Evolutionary conservation across 2,888 invertebrate species (phyloP), one percentile per base, ranked within the genome.

Genomic region (Lepidochitona cinerea): DNA sequence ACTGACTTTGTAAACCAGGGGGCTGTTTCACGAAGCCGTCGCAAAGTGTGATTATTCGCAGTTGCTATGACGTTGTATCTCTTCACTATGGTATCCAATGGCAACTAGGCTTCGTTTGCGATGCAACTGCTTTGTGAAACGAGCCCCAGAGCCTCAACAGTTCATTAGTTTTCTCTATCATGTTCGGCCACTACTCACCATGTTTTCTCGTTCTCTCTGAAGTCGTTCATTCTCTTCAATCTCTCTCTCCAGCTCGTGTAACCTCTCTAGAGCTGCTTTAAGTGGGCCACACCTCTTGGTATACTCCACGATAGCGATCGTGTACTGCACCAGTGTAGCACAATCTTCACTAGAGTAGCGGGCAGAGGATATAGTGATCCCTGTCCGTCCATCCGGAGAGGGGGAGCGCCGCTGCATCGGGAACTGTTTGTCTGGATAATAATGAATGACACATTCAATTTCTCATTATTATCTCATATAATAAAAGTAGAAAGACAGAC

Each of bases 271-370:
- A 5, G 89, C 79, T 14, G 81, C 79, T 74, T 85, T 86, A n/a
- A 89, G 81, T 35, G 89, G 89, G 29, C 84, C 84, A 78, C 88
- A 89, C 26, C 87, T 80, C 36, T 85, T 81, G 0, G 89, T 87
- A 85, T 89, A 91, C 80, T 90, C 90, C 26, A 90, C 87, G 7
- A 91, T 89, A 49, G 90, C 90, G n/a, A 91, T 89, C 41, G 89
- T 88, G 81, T 90, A 91, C 75, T 90, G 86, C 23, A 91, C 90
- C 67, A 91, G 82, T 0, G 87, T 86, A 52, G 90, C 90, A 54
- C 87, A 89, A 74, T 90, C 91, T 75, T 90, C 90, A 75, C 90
- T 90, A 12, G 90, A 87, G 82, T 89, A 90, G 75, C 89, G 88
- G 59, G 90, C 90, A 14, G 82, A 87, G 18, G 89, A 84, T 26